A percentile compares a stretch with the other conserved stretches of the same genome.
Evolutionary conservation across 2,113 vertebrate genomes (phyloP).

Genomic region (Montifringilla adamsi): DNA sequence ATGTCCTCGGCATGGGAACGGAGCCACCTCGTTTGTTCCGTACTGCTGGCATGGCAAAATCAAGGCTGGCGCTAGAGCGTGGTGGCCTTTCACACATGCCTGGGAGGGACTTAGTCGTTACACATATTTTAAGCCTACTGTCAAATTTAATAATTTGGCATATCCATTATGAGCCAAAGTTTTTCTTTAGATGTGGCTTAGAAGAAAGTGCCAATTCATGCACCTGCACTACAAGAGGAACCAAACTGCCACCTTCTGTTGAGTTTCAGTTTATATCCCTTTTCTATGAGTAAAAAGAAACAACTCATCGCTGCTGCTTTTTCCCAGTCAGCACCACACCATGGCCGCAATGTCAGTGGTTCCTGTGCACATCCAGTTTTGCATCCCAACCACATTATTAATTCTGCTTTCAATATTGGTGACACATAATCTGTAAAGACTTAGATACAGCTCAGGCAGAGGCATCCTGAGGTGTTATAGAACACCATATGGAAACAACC

Average conservation of each 20-base stretch:
- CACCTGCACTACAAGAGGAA: slow-evolving; percentile 45
- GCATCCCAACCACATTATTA: background rate
- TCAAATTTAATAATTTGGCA: slow-evolving; percentile 43
- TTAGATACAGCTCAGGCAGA: background rate
- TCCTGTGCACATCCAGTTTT: background rate
- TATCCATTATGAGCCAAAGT: slow-evolving; percentile 32
- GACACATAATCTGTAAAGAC: background rate
- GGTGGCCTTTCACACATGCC: background rate
- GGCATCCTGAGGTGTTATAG: background rate
- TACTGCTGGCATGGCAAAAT: background rate
- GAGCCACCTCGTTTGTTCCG: background rate
- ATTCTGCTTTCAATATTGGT: background rate
- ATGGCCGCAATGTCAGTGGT: background rate
- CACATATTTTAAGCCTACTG: background rate
- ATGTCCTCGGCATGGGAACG: background rate
- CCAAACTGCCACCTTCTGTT: slow-evolving; percentile 24
- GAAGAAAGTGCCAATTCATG: slow-evolving; percentile 8
- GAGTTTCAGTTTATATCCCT: background rate
- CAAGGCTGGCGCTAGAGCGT: background rate
- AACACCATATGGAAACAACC: slow-evolving; percentile 22
- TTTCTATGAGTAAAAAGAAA: background rate
- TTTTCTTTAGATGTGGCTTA: slow-evolving; percentile 57
- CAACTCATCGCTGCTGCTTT: background rate
- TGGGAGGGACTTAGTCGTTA: background rate
- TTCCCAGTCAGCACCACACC: background rate